Base-by-base conservation (phyloP, 1,140 invertebrate species). In the Bactericera cockerelli region DNA sequence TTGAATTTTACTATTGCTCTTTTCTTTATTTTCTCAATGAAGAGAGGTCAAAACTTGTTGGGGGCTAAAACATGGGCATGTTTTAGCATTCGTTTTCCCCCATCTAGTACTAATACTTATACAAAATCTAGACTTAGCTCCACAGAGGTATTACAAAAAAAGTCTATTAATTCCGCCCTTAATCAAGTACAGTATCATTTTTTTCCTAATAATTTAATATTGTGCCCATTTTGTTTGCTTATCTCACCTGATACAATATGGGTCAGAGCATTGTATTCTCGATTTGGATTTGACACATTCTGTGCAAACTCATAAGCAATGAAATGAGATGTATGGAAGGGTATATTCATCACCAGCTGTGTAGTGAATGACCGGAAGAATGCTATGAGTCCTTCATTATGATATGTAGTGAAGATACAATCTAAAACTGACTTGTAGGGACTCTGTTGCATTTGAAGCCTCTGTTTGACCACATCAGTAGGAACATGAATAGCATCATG, bases 401-500 rank as follows among this genome's bases (percentile, higher is more conserved):
- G 74, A 67, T 89, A 91, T 54, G 95, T 77, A 65, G 81, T 80
- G 42, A 76, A 70, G 63, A 89, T 77, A 77, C 94, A 98, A 61
- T 86, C 78, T 36, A 84, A 69, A 60, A 88, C 86, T 59, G 82
- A 82, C 71, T 81, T 84, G 75, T 98, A 98, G 11, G 92, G 91
- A 54, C 91, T 96, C 71, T 92, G 87, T 70, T 87, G 86, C 89
- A 99, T 95, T 79, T 99, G 96, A 77, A 99, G 82, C 63, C 96
- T 79, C 73, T 99, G 96, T 73, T 99, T 99, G n/a, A 99, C 86
- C 67, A 97, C 92, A 81, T 99, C 97, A 60, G 93, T 92, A 33
- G 97, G 97, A 75, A 94, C 98, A 85, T 99, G 99, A 28, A 99
- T 82, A 58, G 86, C 89, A 77, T 99, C 97, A 73, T 99, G 97